Base-by-base conservation (phyloP, 2,797 vertebrate species). In the Sebastes nivosus region DNA sequence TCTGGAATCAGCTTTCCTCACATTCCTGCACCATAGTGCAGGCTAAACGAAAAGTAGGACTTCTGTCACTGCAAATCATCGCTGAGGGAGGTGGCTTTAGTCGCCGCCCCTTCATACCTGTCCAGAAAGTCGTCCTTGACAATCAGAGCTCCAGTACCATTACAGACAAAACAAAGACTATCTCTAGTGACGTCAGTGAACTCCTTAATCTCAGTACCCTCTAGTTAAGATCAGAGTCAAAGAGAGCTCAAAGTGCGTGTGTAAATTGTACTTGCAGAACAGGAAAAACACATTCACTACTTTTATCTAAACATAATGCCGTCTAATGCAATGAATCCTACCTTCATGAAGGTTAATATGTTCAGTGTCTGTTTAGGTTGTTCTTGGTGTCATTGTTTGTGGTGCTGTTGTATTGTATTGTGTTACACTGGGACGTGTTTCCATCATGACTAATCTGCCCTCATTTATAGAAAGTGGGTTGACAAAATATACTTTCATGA, bases 91-190 rank as follows among this genome's bases (percentile, higher is more conserved):
- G 79, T 59, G 58, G 34, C 72, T 64, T 70, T 16, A 54, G 77
- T 85, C 36, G 0, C 88, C 77, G 52, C 86, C 81, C 80, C 68
- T 70, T 83, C 64, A 32, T 78, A 89, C 83, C 75, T 89, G 87
- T 5, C 46, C 32, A 84, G 42, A 85, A 77, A 85, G 69, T 58
- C 78, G 89, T 72, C 91, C 92, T 93, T 91, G 90, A 88, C 80
- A 69, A 18, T 4, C 16, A 10, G 29, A 78, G 57, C 69, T 55
- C 20, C 54, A 13, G 13, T 60, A 52, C n/a, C 59, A 27, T 78
- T 75, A 29, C 29, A 87, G 60, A 80, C 66, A 80, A 87, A 87
- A 74, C 63, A 85, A 74, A 83, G 66, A 32, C 3, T 4, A 57
- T 55, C 27, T n/a, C 30, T 13, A 3, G 12, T 77, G 80, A 75